These are phyloP conservation scores for Myiagra hebetior DNA, from an alignment of 2,113 vertebrate genomes.

Conservation along the genomic window DNA sequence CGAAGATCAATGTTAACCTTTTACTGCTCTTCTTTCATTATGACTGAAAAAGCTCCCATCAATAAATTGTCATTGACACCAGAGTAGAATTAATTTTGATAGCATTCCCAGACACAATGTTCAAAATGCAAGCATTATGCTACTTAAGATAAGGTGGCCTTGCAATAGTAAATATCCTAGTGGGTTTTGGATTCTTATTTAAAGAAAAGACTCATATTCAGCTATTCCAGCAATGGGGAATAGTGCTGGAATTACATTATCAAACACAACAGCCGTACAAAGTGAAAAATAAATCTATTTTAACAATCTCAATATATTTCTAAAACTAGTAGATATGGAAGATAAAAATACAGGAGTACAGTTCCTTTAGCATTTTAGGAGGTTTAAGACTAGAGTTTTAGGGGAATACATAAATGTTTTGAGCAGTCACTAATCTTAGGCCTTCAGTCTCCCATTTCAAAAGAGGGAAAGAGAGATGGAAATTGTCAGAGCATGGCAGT, in stretches of 20 bases:
- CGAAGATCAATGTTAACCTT: not conserved
- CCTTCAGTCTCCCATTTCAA: not conserved
- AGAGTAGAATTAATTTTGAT: not conserved
- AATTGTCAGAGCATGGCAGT: not conserved
- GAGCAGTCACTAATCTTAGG: not conserved
- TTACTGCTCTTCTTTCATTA: not conserved
- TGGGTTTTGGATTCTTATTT: not conserved
- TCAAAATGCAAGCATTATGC: not conserved
- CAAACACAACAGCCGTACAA: not conserved
- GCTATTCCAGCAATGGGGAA: not conserved
- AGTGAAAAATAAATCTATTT: not conserved
- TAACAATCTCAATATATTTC: not conserved
- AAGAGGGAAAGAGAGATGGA: not conserved
- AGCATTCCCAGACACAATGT: not conserved
- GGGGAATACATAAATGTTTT: not conserved
- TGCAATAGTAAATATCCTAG: not conserved
- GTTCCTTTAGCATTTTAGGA: not conserved
- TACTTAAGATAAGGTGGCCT: not conserved
- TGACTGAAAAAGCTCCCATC: not conserved
- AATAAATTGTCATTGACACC: not conserved
- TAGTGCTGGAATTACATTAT: not conserved
- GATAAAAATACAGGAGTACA: not conserved
- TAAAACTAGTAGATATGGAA: not conserved
- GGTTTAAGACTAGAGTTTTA: not conserved
- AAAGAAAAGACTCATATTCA: not conserved